Conservation (phyloP, 1,140 invertebrate species). For the Steinernema feltiae region DNA sequence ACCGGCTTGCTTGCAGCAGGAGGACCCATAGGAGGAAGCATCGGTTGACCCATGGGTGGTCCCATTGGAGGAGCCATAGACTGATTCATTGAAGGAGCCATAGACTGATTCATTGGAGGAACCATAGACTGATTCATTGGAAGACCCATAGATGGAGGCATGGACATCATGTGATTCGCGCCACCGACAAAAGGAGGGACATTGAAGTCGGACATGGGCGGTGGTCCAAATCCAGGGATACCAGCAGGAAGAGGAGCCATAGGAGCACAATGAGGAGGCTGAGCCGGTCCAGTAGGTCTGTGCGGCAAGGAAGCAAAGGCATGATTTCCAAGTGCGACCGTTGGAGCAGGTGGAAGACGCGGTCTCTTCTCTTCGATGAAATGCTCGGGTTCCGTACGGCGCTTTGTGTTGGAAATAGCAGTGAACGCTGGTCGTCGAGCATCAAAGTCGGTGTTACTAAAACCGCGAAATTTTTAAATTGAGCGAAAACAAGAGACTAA, state of each 20-base stretch:
- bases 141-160: not conserved
- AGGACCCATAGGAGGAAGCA: not conserved
- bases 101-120: not conserved
- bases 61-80: not conserved
- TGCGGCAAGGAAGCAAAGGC: not conserved
- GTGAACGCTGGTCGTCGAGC: too few relatives aligned
- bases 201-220: too few relatives aligned
- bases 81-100: not conserved
- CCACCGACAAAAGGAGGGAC: too few relatives aligned
- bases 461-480: too few relatives aligned
- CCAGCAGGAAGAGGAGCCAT: not conserved
- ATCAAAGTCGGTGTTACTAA: too few relatives aligned
- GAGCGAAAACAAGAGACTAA: not conserved
- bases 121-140: too few relatives aligned
- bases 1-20: constrained; percentile 11
- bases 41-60: not conserved
- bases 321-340: too few relatives aligned
- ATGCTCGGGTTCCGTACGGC: not conserved
- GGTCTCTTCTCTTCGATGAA: not conserved
- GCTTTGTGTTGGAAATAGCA: not conserved
- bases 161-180: not conserved
- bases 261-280: too few relatives aligned
- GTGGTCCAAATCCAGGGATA: not conserved
- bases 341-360: not conserved
- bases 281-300: not conserved